Evolutionary conservation across 2,113 vertebrate genomes (phyloP).

Genomic region (Hemicordylus capensis): DNA sequence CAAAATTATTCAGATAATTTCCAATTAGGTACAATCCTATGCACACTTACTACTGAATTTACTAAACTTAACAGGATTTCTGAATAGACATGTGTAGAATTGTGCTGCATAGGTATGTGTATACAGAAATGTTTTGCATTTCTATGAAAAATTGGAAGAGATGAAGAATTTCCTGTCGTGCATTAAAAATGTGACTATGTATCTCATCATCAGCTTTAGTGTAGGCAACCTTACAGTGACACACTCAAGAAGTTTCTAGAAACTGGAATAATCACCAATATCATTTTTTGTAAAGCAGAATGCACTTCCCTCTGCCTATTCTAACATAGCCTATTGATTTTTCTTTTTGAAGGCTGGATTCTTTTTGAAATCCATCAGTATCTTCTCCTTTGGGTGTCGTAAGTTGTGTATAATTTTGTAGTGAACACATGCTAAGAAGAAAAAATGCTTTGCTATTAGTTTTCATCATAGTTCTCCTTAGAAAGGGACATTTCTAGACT

Average conservation of each 20-base stretch:
- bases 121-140: not conserved
- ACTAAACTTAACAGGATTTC: too few species aligned
- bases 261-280: slow-evolving; percentile 2
- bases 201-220: not conserved
- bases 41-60: too few species aligned
- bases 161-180: not conserved
- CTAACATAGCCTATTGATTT: not conserved
- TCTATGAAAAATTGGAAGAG: not conserved
- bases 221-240: not conserved
- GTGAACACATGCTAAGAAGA: not conserved
- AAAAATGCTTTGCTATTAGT: not conserved
- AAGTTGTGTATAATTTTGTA: not conserved
- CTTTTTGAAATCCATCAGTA: slow-evolving; percentile 40
- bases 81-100: too few species aligned
- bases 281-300: slow-evolving; percentile 1
- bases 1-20: not conserved
- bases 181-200: too few species aligned
- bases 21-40: too few species aligned
- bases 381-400: not conserved
- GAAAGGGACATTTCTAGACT: not conserved
- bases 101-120: not conserved
- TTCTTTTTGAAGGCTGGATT: slow-evolving; percentile 14
- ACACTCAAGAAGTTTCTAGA: not conserved
- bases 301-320: slow-evolving; percentile 13
- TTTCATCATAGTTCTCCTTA: not conserved